Base-by-base conservation (phyloP, 2,888 invertebrate genomes). In the Melieria omissa region DNA sequence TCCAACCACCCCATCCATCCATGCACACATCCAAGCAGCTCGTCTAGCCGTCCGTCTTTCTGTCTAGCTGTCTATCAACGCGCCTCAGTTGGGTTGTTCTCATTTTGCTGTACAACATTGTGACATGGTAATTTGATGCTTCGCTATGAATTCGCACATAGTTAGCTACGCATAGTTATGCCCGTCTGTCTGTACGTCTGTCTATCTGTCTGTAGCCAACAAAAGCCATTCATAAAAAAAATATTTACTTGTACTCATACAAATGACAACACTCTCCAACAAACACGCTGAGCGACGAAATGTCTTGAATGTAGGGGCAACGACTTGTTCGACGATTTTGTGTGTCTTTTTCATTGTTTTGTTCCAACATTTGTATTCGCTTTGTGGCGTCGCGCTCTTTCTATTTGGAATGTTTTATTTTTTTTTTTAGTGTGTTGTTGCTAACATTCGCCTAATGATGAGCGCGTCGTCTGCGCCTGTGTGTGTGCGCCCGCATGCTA, bases 81-180 rank as follows among this genome's bases (percentile, higher is more conserved):
- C 54, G 64, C 57, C 67, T 73, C 67, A 65, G 4, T 68, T 60
- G 46, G 42, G 6, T 60, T 46, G 47, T 65, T 74, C 62, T 71
- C 68, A 70, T 71, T 77, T 76, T 60, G 55, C 8, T 60, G 73
- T 74, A 60, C 29, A 29, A 29, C 47, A 41, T 52, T 70, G 78
- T 76, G 77, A 78, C 75, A 75, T 79, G 73, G 80, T 78, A 80
- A 80, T 76, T 76, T 75, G 79, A 80, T 77, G 78, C 80, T 71
- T 71, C 65, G 45, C 29, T n/a, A 52, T 5, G 14, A 52, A 52
- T 52, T 52, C 52, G 29, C 29, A 29, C 7, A 52, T 52, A 52
- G 52, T 8, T 52, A 9, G 52, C 52, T 52, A 9, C 52, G 5
- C 14, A 9, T 52, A 12, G 49, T 52, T 7, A 14, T 52, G 14